Conservation (phyloP, 2,797 vertebrate species). For the Labeo calbasu region DNA sequence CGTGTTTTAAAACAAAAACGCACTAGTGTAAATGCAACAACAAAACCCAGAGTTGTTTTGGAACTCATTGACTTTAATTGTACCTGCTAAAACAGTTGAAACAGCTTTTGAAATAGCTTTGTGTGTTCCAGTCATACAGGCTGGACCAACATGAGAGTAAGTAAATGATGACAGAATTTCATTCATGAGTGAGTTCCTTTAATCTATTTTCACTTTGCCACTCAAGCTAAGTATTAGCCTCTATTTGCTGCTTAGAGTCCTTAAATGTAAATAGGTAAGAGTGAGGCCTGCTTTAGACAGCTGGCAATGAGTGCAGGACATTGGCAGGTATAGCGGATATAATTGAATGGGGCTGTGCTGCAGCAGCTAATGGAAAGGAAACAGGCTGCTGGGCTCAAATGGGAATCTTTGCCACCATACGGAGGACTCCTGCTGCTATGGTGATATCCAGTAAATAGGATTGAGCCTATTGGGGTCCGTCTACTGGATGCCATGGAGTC, state of each 20-base stretch:
- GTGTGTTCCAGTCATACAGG: not conserved
- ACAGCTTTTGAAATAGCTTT: not conserved
- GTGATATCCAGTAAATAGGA: conserved; percentile 65
- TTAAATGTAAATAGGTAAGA: conserved; percentile 45
- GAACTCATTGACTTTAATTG: not conserved
- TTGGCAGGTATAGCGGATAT: conserved; percentile 55
- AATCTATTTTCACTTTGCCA: conserved; percentile 7
- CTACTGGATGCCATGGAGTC: conserved; percentile 42
- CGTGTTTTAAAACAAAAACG: too few species aligned
- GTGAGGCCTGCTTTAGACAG: conserved; percentile 30
- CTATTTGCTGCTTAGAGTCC: conserved; percentile 36
- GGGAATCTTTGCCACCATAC: conserved; percentile 55
- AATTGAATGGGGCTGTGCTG: conserved; percentile 47
- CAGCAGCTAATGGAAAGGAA: conserved; percentile 61
- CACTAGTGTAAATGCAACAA: too few species aligned
- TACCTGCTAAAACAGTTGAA: not conserved
- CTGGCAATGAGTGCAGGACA: conserved; percentile 40
- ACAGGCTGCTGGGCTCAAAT: conserved; percentile 58
- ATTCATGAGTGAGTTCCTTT: not conserved
- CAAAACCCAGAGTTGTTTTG: not conserved
- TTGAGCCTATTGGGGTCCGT: conserved; percentile 59
- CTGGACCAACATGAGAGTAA: not conserved
- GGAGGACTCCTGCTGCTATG: conserved; percentile 58
- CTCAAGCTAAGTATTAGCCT: conserved; percentile 8
- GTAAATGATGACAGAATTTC: conserved; percentile 4